phyloP scores from a whole-genome alignment of 1,140 invertebrate species.

The Megalopta genalis region DNA sequence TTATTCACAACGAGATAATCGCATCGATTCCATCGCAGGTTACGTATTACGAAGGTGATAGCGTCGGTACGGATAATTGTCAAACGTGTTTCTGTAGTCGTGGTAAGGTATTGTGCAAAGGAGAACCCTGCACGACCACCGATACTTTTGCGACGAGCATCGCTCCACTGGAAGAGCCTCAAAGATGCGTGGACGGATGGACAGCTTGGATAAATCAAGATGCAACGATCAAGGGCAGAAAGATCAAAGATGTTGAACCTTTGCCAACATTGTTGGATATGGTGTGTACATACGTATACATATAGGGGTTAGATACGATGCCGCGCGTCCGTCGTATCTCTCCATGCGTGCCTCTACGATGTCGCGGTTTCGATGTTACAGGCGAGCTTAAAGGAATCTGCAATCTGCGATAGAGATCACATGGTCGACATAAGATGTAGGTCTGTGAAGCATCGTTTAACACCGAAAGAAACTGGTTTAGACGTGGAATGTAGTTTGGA shows the following conservation, averaged over 20 bases:
- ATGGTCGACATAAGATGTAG: slow-evolving; percentile 89
- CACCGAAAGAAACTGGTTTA: slow-evolving; percentile 85
- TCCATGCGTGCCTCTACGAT: neutral
- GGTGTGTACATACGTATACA: slow-evolving; percentile 65
- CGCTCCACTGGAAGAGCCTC: slow-evolving; percentile 68
- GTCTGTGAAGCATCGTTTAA: slow-evolving; percentile 82
- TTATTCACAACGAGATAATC: neutral
- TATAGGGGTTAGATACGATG: too few species aligned
- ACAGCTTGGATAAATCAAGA: slow-evolving; percentile 87
- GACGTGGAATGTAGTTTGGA: slow-evolving; percentile 88
- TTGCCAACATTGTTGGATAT: slow-evolving; percentile 81
- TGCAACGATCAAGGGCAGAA: slow-evolving; percentile 74
- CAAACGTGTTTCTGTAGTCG: slow-evolving; percentile 88
- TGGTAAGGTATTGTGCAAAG: slow-evolving; percentile 85
- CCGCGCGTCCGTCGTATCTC: too few species aligned
- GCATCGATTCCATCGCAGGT: slow-evolving; percentile 22
- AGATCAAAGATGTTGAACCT: slow-evolving; percentile 83
- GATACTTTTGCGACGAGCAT: slow-evolving; percentile 51
- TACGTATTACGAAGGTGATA: slow-evolving; percentile 88
- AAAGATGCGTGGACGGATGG: slow-evolving; percentile 85
- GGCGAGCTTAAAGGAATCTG: slow-evolving; percentile 73
- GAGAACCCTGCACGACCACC: slow-evolving; percentile 82
- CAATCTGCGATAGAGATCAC: slow-evolving; percentile 81
- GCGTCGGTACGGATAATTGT: slow-evolving; percentile 87
- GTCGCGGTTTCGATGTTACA: slow-evolving; percentile 36